Conservation (phyloP, 2,888 invertebrate species). For the Cheilosia urbana region DNA sequence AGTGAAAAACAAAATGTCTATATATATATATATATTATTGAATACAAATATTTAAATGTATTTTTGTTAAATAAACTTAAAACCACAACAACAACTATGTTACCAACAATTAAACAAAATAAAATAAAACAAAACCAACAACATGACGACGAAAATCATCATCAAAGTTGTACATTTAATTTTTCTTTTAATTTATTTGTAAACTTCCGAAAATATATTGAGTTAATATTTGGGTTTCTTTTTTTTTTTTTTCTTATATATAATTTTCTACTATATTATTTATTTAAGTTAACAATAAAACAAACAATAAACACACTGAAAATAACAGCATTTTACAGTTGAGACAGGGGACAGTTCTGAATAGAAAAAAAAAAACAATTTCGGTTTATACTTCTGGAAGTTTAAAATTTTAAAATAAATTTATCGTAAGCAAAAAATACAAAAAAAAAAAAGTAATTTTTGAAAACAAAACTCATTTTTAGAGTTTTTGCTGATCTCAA, state of each 20-base stretch:
- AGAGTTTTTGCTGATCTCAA: constrained; percentile 90
- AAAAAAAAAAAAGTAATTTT: constrained; percentile 38
- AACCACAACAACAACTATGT: constrained; percentile 68
- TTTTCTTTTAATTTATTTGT: constrained; percentile 28
- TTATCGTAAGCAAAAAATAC: constrained; percentile 36
- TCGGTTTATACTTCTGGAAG: constrained; percentile 80
- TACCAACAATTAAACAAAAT: constrained; percentile 36
- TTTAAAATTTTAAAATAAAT: constrained; percentile 77
- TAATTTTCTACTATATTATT: constrained; percentile 49
- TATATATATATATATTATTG: constrained; percentile 63
- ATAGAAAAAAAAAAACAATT: constrained; percentile 45
- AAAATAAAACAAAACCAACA: constrained; percentile 57
- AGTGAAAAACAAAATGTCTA: constrained; percentile 32
- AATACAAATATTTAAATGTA: constrained; percentile 73
- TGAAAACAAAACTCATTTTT: constrained; percentile 74
- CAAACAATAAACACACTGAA: constrained; percentile 30
- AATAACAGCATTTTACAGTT: constrained; percentile 64
- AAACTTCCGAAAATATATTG: constrained; percentile 26
- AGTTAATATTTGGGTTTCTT: constrained; percentile 25
- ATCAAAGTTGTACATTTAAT: constrained; percentile 21
- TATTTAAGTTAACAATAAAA: constrained; percentile 54
- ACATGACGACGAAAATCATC: constrained; percentile 56
- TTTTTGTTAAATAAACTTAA: constrained; percentile 70
- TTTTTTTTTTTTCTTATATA: constrained; percentile 30
- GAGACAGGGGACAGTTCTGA: constrained; percentile 74